These are phyloP conservation scores for Aradophagus sp. DNA, from an alignment of 1,140 invertebrate genomes.

Conservation along the genomic window DNA sequence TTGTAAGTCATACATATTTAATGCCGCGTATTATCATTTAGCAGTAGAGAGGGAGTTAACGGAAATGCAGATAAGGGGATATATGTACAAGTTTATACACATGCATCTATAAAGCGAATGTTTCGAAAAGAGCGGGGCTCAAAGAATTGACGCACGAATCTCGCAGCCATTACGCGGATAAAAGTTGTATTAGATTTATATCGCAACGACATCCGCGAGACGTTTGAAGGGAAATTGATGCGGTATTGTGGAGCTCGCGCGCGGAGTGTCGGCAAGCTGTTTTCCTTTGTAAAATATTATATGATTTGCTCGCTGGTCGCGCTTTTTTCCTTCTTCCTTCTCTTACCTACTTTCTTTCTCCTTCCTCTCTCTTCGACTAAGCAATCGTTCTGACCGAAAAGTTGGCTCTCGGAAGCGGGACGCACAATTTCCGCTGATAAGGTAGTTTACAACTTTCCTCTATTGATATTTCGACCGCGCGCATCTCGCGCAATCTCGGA, in stretches of 20 bases:
- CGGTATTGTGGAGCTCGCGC: not conserved
- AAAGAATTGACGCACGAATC: conserved; percentile 24
- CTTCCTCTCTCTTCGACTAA: no score
- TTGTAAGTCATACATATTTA: conserved; percentile 54
- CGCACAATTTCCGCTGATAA: no score
- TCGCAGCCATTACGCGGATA: conserved; percentile 16
- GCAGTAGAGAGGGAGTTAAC: conserved; percentile 41
- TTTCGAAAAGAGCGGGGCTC: not conserved
- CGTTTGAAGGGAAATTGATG: conserved; percentile 12
- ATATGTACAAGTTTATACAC: conserved; percentile 8
- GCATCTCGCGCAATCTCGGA: no score
- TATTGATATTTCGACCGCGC: no score
- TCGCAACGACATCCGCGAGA: conserved; percentile 5
- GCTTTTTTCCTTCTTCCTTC: not conserved
- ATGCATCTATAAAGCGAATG: not conserved
- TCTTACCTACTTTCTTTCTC: no score
- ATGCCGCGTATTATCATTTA: conserved; percentile 47
- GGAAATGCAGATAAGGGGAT: conserved; percentile 46
- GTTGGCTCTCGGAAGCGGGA: no score
- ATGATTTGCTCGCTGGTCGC: no score
- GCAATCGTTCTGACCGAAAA: no score
- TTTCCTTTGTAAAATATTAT: conserved; percentile 6
- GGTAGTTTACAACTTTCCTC: no score
- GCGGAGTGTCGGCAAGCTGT: not conserved
- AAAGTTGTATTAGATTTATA: conserved; percentile 33